Percentiles rank a stretch among this genome's conserved stretches.
These are phyloP conservation scores for Anisognathus igniventris DNA, from an alignment of 2,797 vertebrate species.

Conservation along the genomic window DNA sequence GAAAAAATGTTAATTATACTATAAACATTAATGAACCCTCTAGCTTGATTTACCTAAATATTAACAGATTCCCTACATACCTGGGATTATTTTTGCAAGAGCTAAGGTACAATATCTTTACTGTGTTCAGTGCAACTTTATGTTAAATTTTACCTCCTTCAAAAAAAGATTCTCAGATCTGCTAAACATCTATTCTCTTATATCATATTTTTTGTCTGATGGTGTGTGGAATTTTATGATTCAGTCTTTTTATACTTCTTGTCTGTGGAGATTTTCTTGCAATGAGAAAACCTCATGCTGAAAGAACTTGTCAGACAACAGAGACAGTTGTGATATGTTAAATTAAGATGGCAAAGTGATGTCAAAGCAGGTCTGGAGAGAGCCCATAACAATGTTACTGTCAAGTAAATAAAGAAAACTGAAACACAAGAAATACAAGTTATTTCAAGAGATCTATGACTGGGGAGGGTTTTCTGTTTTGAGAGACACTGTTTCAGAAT, in stretches of 20 bases:
- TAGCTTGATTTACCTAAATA: not conserved
- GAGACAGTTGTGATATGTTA: slow-evolving; percentile 44
- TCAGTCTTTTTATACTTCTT: not conserved
- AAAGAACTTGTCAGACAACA: slow-evolving; percentile 49
- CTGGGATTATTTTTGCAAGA: not conserved
- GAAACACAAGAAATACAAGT: slow-evolving; percentile 46
- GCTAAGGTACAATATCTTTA: not conserved
- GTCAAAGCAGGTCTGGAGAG: slow-evolving; percentile 45
- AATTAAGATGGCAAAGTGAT: slow-evolving; percentile 55
- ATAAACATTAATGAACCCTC: not conserved
- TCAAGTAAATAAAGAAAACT: slow-evolving; percentile 57
- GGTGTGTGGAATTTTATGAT: not conserved
- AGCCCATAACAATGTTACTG: slow-evolving; percentile 43
- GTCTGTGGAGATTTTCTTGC: slow-evolving; percentile 18
- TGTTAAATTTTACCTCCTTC: not conserved
- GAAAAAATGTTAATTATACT: not conserved
- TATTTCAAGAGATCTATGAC: slow-evolving; percentile 3
- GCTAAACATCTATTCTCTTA: not conserved
- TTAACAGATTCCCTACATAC: not conserved
- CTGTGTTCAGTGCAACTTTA: not conserved
- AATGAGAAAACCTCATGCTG: slow-evolving; percentile 2
- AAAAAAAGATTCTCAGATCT: not conserved
- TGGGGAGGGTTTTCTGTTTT: not conserved
- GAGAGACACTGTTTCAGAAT: not conserved
- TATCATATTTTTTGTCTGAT: not conserved